Evolutionary conservation across 1,140 invertebrate genomes (phyloP), one percentile per base, ranked within the genome.

Genomic region (Trinorchestia longiramus): DNA sequence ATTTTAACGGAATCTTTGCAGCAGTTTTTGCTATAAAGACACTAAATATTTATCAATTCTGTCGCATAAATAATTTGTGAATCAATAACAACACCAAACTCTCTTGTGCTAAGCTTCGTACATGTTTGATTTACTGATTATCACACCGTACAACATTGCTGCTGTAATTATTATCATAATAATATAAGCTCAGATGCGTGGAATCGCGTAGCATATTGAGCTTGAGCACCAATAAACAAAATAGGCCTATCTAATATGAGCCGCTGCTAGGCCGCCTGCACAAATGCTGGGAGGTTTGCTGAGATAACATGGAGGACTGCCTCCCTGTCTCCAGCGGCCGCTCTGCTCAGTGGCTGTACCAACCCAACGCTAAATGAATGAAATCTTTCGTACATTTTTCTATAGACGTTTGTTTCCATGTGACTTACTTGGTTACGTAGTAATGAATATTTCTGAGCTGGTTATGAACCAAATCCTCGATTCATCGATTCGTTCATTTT

Each of bases 201-300:
- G 62, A 77, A 77, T 36, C 62, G 62, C 41, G 28, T 90, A 36
- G 88, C 28, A 90, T 90, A 90, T 90, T 43, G 11, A 90, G 88
- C 41, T 41, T 41, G 88, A 90, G 92, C 92, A 43, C 40, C 44
- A 43, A 94, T 94, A 94, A 94, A 45, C 92, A 94, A 94, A 94
- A 94, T 45, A 94, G 44, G 92, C 92, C 92, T 40, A 94, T 43
- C 92, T 94, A 44, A 94, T 47, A 94, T 94, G 44, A 43, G 92
- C 92, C 88, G 4, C 88, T 42, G 41, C 41, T 42, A 91, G 41
- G 41, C 88, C 41, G 92, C 92, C 92, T 94, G 44, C 44, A 94
- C 92, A 94, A 94, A 94, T 94, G 92, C 44, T 0, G 43, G 41
- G 92, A 44, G 41, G 44, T 94, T 94, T 94, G 92, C 92, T 94